These are phyloP conservation scores for Diaprepes abbreviatus DNA, from an alignment of 2,888 invertebrate species.

Conservation along the genomic window DNA sequence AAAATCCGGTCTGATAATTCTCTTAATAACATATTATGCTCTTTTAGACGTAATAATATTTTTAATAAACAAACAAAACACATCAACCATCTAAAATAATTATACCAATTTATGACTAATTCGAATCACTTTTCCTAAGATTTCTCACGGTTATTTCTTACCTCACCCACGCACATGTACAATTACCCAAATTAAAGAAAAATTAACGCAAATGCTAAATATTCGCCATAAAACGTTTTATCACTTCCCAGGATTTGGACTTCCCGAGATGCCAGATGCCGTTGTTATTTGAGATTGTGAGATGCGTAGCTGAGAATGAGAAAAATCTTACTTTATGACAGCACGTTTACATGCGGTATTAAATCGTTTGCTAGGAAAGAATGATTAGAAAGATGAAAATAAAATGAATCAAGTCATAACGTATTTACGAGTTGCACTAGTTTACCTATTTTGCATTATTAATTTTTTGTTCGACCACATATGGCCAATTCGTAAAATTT, in stretches of 20 bases:
- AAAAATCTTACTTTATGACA: not conserved
- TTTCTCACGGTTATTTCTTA: conserved; percentile 45
- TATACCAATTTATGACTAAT: conserved; percentile 30
- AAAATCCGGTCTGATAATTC: too few species aligned
- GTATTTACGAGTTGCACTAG: too few species aligned
- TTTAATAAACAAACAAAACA: not conserved
- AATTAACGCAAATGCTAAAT: conserved; percentile 35
- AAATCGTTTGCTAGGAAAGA: not conserved
- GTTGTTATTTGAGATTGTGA: not conserved
- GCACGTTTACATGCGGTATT: not conserved
- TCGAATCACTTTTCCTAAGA: conserved; percentile 44
- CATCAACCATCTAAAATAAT: conserved; percentile 9
- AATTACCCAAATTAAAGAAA: conserved; percentile 17
- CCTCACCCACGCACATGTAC: conserved; percentile 33
- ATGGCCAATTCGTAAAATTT: too few species aligned
- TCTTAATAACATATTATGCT: too few species aligned
- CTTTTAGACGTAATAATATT: too few species aligned
- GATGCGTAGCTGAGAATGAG: not conserved
- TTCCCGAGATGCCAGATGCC: conserved; percentile 15
- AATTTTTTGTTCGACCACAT: too few species aligned
- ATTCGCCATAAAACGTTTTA: conserved; percentile 22
- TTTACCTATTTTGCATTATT: too few species aligned
- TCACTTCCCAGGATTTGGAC: conserved; percentile 24
- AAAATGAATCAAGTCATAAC: too few species aligned
- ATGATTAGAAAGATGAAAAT: too few species aligned